Evolutionary conservation across 2,888 invertebrate genomes (phyloP).

Genomic region (Tipula confusa): DNA sequence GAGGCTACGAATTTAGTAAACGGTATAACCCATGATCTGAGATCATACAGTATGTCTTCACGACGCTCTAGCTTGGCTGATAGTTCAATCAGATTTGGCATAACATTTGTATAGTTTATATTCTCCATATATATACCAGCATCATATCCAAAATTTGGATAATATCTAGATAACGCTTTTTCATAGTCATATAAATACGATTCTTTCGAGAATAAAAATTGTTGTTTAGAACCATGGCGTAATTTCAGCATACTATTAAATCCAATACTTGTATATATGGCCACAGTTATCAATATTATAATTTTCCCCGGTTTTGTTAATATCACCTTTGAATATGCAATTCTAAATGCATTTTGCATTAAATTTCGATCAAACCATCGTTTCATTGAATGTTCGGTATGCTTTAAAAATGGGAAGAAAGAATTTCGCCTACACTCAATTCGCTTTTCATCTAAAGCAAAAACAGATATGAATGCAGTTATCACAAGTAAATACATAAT

Average conservation of each 20-base stretch:
- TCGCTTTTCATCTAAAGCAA: conserved; percentile 66
- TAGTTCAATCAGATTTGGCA: conserved; percentile 55
- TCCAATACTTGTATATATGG: conserved; percentile 58
- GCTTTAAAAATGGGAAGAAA: conserved; percentile 61
- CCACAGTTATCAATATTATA: conserved; percentile 57
- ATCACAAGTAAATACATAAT: conserved; percentile 71
- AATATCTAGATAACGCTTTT: conserved; percentile 55
- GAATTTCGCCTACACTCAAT: conserved; percentile 62
- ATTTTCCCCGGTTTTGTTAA: conserved; percentile 64
- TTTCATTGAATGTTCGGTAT: conserved; percentile 54
- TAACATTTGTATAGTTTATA: conserved; percentile 61
- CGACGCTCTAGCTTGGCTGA: conserved; percentile 53
- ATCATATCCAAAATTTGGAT: conserved; percentile 60
- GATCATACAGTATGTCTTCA: conserved; percentile 53
- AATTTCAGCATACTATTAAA: conserved; percentile 59
- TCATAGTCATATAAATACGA: conserved; percentile 63
- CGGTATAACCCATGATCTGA: conserved; percentile 61
- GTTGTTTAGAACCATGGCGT: conserved; percentile 73
- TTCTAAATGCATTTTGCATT: conserved; percentile 57
- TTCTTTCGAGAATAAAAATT: conserved; percentile 70
- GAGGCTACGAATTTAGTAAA: conserved; percentile 59
- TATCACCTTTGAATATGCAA: conserved; percentile 60
- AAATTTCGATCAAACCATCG: conserved; percentile 55
- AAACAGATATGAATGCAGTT: conserved; percentile 76
- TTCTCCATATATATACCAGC: conserved; percentile 64